Conservation (phyloP, 2,888 invertebrate species). For the Agrilus mali region DNA sequence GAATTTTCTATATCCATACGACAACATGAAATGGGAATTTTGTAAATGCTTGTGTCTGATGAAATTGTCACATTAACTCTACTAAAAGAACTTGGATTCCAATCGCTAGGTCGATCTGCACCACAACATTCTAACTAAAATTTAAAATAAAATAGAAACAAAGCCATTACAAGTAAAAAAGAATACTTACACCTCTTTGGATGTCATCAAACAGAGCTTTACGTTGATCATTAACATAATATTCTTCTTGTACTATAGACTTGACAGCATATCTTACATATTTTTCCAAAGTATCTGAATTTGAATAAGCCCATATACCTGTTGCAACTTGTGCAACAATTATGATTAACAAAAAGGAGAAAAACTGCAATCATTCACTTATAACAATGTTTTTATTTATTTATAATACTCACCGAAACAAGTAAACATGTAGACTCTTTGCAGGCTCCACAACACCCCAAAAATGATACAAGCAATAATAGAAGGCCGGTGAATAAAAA, state of each 20-base stretch:
- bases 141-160: conserved; percentile 15
- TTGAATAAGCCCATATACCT: conserved; percentile 64
- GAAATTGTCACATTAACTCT: conserved; percentile 39
- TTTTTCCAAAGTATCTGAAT: conserved; percentile 51
- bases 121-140: conserved; percentile 66
- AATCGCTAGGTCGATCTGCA: conserved; percentile 56
- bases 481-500: conserved; percentile 59
- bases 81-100: conserved; percentile 49
- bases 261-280: conserved; percentile 50
- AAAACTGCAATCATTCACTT: conserved; percentile 47
- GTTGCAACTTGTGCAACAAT: conserved; percentile 68
- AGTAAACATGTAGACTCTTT: conserved; percentile 68
- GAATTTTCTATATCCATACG: conserved; percentile 33
- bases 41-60: conserved; percentile 39
- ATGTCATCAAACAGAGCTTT: conserved; percentile 54
- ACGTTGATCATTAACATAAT: conserved; percentile 38
- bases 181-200: conserved; percentile 42
- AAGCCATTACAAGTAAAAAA: not conserved
- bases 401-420: conserved; percentile 47
- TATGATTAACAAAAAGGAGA: conserved; percentile 61
- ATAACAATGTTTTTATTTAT: not conserved
- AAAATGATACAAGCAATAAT: conserved; percentile 62
- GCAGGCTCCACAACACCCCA: conserved; percentile 75
- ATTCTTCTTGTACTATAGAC: conserved; percentile 50
- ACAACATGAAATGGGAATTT: conserved; percentile 49